Conservation (phyloP, 2,888 invertebrate genomes). For the Meiosimyza platycephala region DNA sequence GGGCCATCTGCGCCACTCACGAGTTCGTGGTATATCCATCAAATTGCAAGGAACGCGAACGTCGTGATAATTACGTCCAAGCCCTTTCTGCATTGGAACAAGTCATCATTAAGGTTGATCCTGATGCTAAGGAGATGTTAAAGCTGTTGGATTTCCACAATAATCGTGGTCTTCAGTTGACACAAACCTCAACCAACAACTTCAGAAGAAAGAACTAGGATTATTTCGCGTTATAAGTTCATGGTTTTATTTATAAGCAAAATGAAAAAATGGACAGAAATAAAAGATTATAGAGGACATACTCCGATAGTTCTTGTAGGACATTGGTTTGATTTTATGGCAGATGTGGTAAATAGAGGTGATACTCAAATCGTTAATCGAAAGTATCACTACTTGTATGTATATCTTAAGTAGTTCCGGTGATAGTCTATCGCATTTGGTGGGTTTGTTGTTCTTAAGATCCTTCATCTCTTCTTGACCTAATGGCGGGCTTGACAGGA, state of each 20-base stretch:
- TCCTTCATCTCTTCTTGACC: too few species aligned
- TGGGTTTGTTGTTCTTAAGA: too few species aligned
- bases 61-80: constrained; percentile 99
- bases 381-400: too few species aligned
- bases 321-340: too few species aligned
- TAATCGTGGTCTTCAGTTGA: constrained; percentile 90
- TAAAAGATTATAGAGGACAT: too few species aligned
- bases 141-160: constrained; percentile 96
- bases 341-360: too few species aligned
- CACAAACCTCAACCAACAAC: constrained; percentile 78
- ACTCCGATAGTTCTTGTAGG: too few species aligned
- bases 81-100: constrained; percentile 96
- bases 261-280: constrained; percentile 34
- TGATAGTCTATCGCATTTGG: too few species aligned
- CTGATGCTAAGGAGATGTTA: constrained; percentile 99
- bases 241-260: constrained; percentile 38
- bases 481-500: too few species aligned
- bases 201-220: constrained; percentile 71
- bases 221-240: constrained; percentile 42
- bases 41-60: constrained; percentile 98
- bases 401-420: too few species aligned
- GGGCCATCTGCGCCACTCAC: constrained; percentile 97
- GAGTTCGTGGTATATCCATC: constrained; percentile 99
- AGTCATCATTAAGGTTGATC: constrained; percentile 97
- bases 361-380: too few species aligned